Evolutionary conservation across 2,113 vertebrate genomes (phyloP), one percentile per base, ranked within the genome.

Genomic region (Tringa solitaria): DNA sequence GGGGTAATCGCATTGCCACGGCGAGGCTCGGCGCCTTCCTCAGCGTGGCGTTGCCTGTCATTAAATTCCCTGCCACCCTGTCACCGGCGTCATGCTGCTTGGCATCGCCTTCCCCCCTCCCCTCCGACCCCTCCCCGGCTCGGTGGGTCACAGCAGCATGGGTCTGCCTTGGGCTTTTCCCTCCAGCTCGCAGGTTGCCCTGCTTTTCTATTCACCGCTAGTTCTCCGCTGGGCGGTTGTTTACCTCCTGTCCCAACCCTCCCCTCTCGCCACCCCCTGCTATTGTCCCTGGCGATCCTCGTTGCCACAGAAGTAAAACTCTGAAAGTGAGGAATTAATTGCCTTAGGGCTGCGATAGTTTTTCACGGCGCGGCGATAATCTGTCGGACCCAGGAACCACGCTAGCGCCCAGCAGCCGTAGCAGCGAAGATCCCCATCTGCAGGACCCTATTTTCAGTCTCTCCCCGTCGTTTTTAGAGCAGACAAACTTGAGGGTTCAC

Each of bases 271-370:
- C 7, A 0, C 32, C 84, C 37, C 56, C 30, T n/a, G 2, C 45
- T 45, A 14, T 65, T 70, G 51, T 90, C 56, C 32, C 0, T 22
- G 41, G 56, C 64, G 27, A 39, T 50, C 64, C 10, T 60, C 4
- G 10, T 75, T 93, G 50, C 87, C 1, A 3, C 50, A 88, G 87
- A 93, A 95, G 54, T 68, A 67, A 77, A 87, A 72, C 72, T 85
- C 64, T 81, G 70, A 81, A 91, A 91, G 81, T 63, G 77, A 63
- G 87, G 89, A 96, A 87, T 93, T 73, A 79, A 80, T 77, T 87
- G 81, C 89, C 91, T 68, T 12, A 41, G 84, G 84, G 84, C 69
- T 92, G 73, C 82, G 80, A 75, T 82, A 9, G 2, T 84, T 95
- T 92, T 87, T 84, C 94, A 74, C 10, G 1, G n/a, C 1, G 22